Conservation (phyloP, 1,140 invertebrate genomes). For the Zaprionus gabonicus region DNA sequence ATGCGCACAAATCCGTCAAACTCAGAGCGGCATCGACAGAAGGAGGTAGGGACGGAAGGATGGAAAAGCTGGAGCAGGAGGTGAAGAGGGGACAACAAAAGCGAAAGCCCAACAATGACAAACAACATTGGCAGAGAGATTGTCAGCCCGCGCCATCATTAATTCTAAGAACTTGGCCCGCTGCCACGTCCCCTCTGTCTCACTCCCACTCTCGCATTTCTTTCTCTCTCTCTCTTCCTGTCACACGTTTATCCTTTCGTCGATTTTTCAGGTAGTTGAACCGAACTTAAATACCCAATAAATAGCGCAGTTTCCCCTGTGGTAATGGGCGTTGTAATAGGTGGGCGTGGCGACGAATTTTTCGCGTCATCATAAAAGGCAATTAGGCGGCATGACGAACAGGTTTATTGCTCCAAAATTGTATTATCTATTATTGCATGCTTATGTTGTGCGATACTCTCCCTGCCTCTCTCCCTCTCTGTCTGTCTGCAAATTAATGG, state of each 20-base stretch:
- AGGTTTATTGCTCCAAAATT: conserved; percentile 66
- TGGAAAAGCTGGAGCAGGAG: background rate
- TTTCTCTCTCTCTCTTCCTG: background rate
- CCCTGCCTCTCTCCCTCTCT: background rate
- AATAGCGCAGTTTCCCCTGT: background rate
- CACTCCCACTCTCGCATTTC: conserved; percentile 1
- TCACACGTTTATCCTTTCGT: conserved; percentile 42
- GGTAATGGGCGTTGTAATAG: background rate
- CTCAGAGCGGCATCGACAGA: conserved; percentile 51
- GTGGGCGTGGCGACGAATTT: conserved; percentile 45
- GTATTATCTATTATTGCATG: conserved; percentile 48
- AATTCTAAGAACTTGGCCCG: conserved; percentile 67
- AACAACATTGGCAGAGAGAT: conserved; percentile 62
- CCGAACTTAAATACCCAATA: conserved; percentile 29
- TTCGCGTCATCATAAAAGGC: conserved; percentile 70
- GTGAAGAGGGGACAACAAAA: conserved; percentile 22
- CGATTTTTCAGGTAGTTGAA: conserved; percentile 58
- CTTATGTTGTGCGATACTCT: conserved; percentile 6
- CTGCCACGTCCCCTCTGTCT: conserved; percentile 6
- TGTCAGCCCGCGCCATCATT: conserved; percentile 63
- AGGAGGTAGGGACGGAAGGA: background rate
- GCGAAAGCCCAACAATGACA: conserved; percentile 40
- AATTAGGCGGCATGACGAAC: conserved; percentile 70
- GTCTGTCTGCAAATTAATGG: conserved; percentile 63
- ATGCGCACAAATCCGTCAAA: conserved; percentile 81